Evolutionary conservation across 2,888 invertebrate species (phyloP).

Genomic region (Flexamia atlantica): DNA sequence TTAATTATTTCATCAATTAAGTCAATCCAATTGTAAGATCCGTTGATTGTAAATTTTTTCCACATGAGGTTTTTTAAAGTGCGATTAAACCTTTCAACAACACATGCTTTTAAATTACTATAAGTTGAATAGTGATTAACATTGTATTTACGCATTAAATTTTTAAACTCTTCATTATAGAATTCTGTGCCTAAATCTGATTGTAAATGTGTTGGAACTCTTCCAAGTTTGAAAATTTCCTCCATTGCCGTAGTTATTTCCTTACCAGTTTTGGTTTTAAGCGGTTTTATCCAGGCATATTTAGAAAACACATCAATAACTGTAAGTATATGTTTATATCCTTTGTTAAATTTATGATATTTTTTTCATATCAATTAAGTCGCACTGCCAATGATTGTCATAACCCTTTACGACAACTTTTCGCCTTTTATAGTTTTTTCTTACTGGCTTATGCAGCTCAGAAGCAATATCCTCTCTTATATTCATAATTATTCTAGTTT

Average conservation of each 20-base stretch:
- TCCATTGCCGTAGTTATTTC: background rate
- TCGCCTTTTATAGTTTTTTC: background rate
- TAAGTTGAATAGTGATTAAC: conserved; percentile 7
- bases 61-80: conserved; percentile 65
- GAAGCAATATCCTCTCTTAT: background rate
- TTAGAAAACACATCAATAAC: background rate
- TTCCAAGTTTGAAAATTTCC: background rate
- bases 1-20: conserved; percentile 67
- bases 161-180: conserved; percentile 10
- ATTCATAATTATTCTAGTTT: background rate
- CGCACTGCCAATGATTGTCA: background rate
- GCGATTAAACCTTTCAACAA: background rate
- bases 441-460: background rate
- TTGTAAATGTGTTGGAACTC: background rate
- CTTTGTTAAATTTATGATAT: background rate
- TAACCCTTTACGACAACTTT: background rate
- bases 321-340: background rate
- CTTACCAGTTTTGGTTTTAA: background rate
- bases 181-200: background rate
- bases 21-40: conserved; percentile 71
- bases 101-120: background rate
- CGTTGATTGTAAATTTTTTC: conserved; percentile 70
- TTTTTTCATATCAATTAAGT: background rate
- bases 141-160: background rate
- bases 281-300: background rate